A percentile compares a stretch with the other conserved stretches of the same genome.
Conservation (phyloP, 1,140 invertebrate species). For the Anadara kagoshimensis region DNA sequence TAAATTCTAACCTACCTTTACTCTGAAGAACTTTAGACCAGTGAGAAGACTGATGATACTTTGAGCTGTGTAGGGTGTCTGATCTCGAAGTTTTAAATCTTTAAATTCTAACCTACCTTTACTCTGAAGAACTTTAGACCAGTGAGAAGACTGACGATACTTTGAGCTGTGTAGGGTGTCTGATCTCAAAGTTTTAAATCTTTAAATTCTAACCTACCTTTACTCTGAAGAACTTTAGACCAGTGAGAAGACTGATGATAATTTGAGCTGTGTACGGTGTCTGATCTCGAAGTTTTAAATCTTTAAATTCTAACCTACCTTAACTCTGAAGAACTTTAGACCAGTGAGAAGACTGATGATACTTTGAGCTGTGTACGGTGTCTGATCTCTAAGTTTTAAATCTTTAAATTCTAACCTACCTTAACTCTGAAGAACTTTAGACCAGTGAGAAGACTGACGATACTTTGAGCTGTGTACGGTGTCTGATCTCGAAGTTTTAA, state of each 20-base stretch:
- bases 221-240: constrained; percentile 99
- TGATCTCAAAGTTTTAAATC: too few relatives aligned
- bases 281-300: constrained; percentile 89
- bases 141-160: too few relatives aligned
- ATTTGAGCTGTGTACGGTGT: constrained; percentile 93
- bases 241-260: constrained; percentile 98
- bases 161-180: too few relatives aligned
- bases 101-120: constrained; percentile 94
- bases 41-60: constrained; percentile 97
- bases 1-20: constrained; percentile 90
- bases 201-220: too few relatives aligned
- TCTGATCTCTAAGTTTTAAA: constrained; percentile 88
- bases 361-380: constrained; percentile 91
- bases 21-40: constrained; percentile 99
- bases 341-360: constrained; percentile 99
- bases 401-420: constrained; percentile 90
- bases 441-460: constrained; percentile 98
- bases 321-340: constrained; percentile 99
- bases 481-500: constrained; percentile 89
- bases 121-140: too few relatives aligned
- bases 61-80: constrained; percentile 91
- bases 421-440: constrained; percentile 99
- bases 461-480: constrained; percentile 92
- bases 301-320: constrained; percentile 91
- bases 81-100: constrained; percentile 90